Conservation (phyloP, 2,797 vertebrate genomes). For the Kryptolebias ocellatus region DNA sequence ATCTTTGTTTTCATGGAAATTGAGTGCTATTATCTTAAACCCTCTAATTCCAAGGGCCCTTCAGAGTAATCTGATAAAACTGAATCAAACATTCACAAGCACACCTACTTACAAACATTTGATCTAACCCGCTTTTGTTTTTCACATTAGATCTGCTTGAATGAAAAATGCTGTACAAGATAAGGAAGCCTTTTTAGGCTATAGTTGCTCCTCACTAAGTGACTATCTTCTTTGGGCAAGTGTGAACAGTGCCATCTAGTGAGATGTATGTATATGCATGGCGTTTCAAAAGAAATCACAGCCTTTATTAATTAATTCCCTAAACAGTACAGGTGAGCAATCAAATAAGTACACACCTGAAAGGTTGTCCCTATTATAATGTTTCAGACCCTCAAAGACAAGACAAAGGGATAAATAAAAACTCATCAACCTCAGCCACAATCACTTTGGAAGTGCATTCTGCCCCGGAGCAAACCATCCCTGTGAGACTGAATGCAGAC, state of each 20-base stretch:
- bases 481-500: constrained; percentile 20
- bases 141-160: constrained; percentile 51
- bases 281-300: constrained; percentile 7
- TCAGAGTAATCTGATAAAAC: constrained; percentile 49
- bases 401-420: constrained; percentile 5
- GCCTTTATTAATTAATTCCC: background rate
- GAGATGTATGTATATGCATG: constrained; percentile 29
- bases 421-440: background rate
- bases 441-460: constrained; percentile 20
- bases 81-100: constrained; percentile 48
- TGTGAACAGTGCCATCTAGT: constrained; percentile 80
- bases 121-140: constrained; percentile 38
- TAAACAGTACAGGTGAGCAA: background rate
- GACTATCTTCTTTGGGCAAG: constrained; percentile 44
- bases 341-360: constrained; percentile 1
- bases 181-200: constrained; percentile 50
- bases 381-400: background rate
- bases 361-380: constrained; percentile 2
- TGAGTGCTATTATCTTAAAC: constrained; percentile 39
- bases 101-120: constrained; percentile 53
- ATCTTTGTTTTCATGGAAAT: constrained; percentile 43
- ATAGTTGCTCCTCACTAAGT: constrained; percentile 28
- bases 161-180: constrained; percentile 54
- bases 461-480: constrained; percentile 36
- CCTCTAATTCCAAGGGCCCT: constrained; percentile 35